phyloP scores from a whole-genome alignment of 2,797 vertebrate genomes.

The Megaceryle alcyon region DNA sequence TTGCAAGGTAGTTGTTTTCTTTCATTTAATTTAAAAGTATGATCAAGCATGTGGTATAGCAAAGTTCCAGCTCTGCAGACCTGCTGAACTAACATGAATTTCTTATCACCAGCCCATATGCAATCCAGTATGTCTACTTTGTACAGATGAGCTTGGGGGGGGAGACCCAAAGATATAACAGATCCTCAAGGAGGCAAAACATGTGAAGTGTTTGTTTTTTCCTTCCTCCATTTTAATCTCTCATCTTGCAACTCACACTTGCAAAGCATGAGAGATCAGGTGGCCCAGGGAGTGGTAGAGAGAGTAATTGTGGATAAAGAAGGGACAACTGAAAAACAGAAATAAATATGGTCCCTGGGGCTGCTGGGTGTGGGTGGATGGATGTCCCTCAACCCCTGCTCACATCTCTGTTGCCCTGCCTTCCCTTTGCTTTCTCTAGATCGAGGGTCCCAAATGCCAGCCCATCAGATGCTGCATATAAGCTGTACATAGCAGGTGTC shows the following conservation, averaged over 20 bases:
- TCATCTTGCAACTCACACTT: not conserved
- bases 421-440: not conserved
- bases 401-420: not conserved
- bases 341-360: not conserved
- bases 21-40: slow-evolving; percentile 11
- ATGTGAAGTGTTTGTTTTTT: rapidly evolving
- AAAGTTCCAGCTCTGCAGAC: not conserved
- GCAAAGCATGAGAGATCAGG: not conserved
- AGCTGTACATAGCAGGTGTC: not conserved
- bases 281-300: rapidly evolving
- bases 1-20: not conserved
- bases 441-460: not conserved
- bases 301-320: not conserved
- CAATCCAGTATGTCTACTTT: not conserved
- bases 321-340: not conserved
- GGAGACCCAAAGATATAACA: not conserved
- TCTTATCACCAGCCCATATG: not conserved
- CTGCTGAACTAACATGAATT: not conserved
- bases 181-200: not conserved
- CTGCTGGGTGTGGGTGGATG: not conserved
- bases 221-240: not conserved
- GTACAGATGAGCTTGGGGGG: not conserved
- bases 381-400: not conserved
- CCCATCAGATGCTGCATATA: not conserved
- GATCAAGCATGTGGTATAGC: not conserved